These are phyloP conservation scores for Microplitis mediator DNA, from an alignment of 1,140 invertebrate species.

Conservation along the genomic window DNA sequence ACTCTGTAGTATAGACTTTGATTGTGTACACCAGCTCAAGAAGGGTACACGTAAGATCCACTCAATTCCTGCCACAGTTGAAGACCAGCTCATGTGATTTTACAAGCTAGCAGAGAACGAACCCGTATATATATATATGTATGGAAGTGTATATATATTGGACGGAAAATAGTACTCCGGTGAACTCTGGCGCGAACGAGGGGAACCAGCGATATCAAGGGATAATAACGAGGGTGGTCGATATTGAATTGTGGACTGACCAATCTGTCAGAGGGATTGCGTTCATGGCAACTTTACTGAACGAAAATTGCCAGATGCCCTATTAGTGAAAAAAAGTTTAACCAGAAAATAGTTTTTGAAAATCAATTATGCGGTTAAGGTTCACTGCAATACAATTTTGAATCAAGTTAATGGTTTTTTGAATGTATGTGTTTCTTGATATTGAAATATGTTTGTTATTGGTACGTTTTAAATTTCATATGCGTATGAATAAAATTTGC, in stretches of 20 bases:
- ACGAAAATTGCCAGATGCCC: constrained; percentile 19
- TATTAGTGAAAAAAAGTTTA: not conserved
- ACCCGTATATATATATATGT: not conserved
- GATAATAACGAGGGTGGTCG: constrained; percentile 43
- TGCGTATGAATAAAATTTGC: too few relatives aligned
- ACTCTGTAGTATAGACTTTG: not conserved
- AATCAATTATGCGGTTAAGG: not conserved
- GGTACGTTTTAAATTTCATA: too few relatives aligned
- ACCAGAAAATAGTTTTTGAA: not conserved
- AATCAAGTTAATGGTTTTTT: too few relatives aligned
- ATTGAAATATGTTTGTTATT: not conserved
- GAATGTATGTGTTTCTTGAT: too few relatives aligned
- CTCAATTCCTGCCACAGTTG: too few relatives aligned
- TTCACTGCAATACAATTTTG: not conserved
- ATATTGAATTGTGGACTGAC: constrained; percentile 55
- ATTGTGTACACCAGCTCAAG: not conserved
- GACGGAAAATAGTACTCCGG: constrained; percentile 22
- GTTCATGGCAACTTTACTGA: not conserved
- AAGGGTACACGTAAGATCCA: not conserved
- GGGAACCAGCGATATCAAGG: constrained; percentile 36
- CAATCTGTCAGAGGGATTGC: constrained; percentile 43
- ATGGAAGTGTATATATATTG: not conserved
- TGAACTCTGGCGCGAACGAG: constrained; percentile 21
- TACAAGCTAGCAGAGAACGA: not conserved
- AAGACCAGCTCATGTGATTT: not conserved